These are phyloP conservation scores for Trachelus stipa DNA, from an alignment of 2,888 invertebrate genomes.

Conservation along the genomic window DNA sequence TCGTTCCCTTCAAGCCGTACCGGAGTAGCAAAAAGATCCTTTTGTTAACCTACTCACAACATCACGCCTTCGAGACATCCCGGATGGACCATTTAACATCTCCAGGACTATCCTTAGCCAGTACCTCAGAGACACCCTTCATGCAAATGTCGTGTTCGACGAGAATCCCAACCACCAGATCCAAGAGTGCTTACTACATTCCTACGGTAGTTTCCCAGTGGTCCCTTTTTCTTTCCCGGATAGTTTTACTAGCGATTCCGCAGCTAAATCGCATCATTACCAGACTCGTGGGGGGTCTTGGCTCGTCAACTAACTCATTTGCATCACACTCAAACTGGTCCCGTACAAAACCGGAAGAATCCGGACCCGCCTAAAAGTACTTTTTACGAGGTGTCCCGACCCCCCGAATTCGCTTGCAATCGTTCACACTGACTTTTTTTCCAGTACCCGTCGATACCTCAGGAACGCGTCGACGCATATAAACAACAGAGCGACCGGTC, in stretches of 20 bases:
- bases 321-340: slow-evolving; percentile 55
- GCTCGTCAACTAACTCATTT: slow-evolving; percentile 51
- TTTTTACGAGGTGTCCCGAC: slow-evolving; percentile 39
- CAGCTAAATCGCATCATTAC: slow-evolving; percentile 66
- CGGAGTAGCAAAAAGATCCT: slow-evolving; percentile 2
- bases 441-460: background rate
- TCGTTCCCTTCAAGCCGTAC: background rate
- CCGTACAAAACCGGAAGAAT: slow-evolving; percentile 12
- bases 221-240: slow-evolving; percentile 17
- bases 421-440: background rate
- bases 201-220: background rate
- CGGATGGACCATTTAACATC: slow-evolving; percentile 12
- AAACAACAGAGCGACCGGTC: slow-evolving; percentile 24
- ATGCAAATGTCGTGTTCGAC: slow-evolving; percentile 27
- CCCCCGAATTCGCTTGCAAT: background rate
- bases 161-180: slow-evolving; percentile 11
- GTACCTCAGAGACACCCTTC: slow-evolving; percentile 23
- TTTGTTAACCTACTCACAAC: slow-evolving; percentile 21
- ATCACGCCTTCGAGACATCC: slow-evolving; percentile 14
- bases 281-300: slow-evolving; percentile 32
- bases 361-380: slow-evolving; percentile 33
- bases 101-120: slow-evolving; percentile 8
- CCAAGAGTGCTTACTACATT: background rate
- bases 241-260: slow-evolving; percentile 53
- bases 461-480: background rate